Evolutionary conservation across 2,797 vertebrate genomes (phyloP).

Genomic region (Bradypodion pumilum): DNA sequence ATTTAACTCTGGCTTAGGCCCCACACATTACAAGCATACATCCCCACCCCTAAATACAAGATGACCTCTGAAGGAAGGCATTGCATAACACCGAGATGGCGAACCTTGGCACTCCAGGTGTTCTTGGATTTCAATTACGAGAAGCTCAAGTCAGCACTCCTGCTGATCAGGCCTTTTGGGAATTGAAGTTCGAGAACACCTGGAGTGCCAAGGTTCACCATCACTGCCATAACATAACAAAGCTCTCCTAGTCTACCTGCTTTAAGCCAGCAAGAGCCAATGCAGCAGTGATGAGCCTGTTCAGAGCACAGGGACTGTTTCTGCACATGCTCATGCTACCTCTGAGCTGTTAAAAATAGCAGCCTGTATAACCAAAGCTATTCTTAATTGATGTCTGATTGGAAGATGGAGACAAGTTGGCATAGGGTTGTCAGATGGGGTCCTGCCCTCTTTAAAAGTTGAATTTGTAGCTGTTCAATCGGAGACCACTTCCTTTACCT

Average conservation of each 20-base stretch:
- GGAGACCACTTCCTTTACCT: background rate
- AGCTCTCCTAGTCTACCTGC: background rate
- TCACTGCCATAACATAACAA: too few relatives aligned
- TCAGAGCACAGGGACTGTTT: background rate
- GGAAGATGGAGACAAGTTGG: background rate
- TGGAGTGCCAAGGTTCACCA: too few relatives aligned
- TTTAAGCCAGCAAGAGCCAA: background rate
- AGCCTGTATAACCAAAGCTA: background rate
- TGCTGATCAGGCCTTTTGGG: too few relatives aligned
- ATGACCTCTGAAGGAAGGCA: background rate
- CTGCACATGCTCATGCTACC: background rate
- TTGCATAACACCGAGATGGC: background rate
- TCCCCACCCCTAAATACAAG: background rate
- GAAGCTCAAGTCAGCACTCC: too few relatives aligned
- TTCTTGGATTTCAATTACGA: too few relatives aligned
- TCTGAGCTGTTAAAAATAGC: constrained; percentile 1
- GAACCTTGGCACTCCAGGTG: too few relatives aligned
- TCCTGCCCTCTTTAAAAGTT: background rate
- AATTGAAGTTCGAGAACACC: too few relatives aligned
- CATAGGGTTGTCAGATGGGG: background rate
- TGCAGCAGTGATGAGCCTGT: background rate
- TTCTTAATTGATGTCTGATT: background rate
- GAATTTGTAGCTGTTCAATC: background rate
- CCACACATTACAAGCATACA: background rate
- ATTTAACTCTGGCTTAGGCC: background rate